A percentile compares a stretch with the other conserved stretches of the same genome.
Evolutionary conservation across 2,888 invertebrate genomes (phyloP).

Genomic region (Chorisops tibialis): DNA sequence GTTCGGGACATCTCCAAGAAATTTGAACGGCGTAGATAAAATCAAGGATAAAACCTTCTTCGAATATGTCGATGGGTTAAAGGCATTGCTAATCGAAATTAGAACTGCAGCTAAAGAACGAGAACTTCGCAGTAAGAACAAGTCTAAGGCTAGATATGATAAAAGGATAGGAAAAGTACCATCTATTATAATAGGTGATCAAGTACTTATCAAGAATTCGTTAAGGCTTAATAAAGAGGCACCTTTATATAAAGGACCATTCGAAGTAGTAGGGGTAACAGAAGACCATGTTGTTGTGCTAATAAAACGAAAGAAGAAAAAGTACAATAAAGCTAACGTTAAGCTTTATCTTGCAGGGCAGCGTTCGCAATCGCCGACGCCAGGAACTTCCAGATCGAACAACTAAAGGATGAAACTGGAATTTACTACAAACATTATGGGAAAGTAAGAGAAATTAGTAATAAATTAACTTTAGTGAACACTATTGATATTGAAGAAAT

Average conservation of each 20-base stretch:
- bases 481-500: not conserved
- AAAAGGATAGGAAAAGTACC: constrained; percentile 18
- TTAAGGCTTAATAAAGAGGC: constrained; percentile 8
- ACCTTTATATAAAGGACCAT: constrained; percentile 15
- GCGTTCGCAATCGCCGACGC: not conserved
- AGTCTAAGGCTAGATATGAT: too few relatives aligned
- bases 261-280: not conserved
- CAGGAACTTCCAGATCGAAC: constrained; percentile 8
- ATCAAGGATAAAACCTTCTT: too few relatives aligned
- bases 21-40: too few relatives aligned
- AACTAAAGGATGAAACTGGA: constrained; percentile 6
- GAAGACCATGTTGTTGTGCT: not conserved
- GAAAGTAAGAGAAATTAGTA: constrained; percentile 15
- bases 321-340: constrained; percentile 2
- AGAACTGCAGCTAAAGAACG: too few relatives aligned
- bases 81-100: too few relatives aligned
- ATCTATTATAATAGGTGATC: constrained; percentile 21
- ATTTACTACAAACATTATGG: constrained; percentile 18
- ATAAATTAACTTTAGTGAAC: constrained; percentile 13
- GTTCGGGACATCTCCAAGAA: too few relatives aligned
- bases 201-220: constrained; percentile 19
- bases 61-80: too few relatives aligned
- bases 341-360: constrained; percentile 1
- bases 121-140: too few relatives aligned
- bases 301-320: not conserved